Percentiles rank a stretch among this genome's conserved stretches.
These are phyloP conservation scores for Halichoeres trimaculatus DNA, from an alignment of 2,113 vertebrate genomes.

Conservation along the genomic window DNA sequence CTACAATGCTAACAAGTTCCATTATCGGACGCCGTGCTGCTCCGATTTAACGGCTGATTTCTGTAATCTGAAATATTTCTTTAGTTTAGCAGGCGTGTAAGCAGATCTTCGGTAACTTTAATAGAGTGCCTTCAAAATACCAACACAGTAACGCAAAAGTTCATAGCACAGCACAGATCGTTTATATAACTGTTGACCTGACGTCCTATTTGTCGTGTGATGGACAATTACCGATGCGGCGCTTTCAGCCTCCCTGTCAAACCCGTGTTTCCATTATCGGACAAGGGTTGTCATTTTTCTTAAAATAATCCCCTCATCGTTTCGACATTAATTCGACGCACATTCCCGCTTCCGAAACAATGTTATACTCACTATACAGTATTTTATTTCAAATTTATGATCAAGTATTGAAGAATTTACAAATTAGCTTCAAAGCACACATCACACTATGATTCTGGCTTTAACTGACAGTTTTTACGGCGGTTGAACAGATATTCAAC, in stretches of 20 bases:
- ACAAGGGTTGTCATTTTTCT: not conserved
- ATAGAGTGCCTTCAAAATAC: accelerated
- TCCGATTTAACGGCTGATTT: not conserved
- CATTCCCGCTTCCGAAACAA: not conserved
- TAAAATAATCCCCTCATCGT: too few species aligned
- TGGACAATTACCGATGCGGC: slow-evolving; percentile 49
- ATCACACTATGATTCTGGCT: not conserved
- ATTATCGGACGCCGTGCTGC: slow-evolving; percentile 60
- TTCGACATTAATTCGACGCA: too few species aligned
- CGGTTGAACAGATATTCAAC: not conserved
- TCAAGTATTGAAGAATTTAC: not conserved
- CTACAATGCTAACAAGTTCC: slow-evolving; percentile 57
- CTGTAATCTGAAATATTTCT: not conserved
- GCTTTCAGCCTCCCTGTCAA: slow-evolving; percentile 42
- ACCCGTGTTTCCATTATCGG: slow-evolving; percentile 47
- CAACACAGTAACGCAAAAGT: accelerated
- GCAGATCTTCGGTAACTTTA: accelerated
- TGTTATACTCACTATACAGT: accelerated
- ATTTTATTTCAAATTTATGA: accelerated
- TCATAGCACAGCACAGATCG: accelerated
- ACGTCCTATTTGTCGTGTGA: slow-evolving; percentile 30
- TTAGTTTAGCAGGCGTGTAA: accelerated
- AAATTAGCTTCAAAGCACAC: not conserved
- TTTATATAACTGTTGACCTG: slow-evolving; percentile 8
- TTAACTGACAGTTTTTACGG: not conserved